These are phyloP conservation scores for Acanthurus lineatus DNA, from an alignment of 2,797 vertebrate species.

Conservation along the genomic window DNA sequence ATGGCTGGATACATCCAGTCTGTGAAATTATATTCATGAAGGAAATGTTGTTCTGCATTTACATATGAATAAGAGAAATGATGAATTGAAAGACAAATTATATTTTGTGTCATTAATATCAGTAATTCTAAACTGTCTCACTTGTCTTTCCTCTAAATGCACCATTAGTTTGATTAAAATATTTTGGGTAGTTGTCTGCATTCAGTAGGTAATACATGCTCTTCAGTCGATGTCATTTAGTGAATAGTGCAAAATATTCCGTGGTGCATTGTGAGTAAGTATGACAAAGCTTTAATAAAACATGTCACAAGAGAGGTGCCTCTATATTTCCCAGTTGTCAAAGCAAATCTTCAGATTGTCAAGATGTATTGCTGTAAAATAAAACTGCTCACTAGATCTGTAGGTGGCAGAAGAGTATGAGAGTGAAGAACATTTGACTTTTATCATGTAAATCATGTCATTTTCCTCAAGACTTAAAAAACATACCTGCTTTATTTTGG, in stretches of 20 bases:
- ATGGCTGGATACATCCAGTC: not conserved
- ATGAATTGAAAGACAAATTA: not conserved
- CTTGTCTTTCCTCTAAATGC: not conserved
- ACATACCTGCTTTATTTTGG: not conserved
- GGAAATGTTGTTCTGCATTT: not conserved
- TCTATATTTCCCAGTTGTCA: constrained; percentile 35
- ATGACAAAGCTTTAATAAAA: constrained; percentile 47
- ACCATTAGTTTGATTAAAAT: constrained; percentile 31
- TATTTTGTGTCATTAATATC: constrained; percentile 3
- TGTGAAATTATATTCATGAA: not conserved
- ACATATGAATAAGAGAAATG: not conserved
- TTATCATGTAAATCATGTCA: constrained; percentile 46
- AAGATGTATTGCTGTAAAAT: constrained; percentile 34
- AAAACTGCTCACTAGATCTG: constrained; percentile 29
- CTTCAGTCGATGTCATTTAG: constrained; percentile 10
- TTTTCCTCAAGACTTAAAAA: constrained; percentile 22
- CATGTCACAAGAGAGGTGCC: constrained; percentile 3
- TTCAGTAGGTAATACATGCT: constrained; percentile 21
- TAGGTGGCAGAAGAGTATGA: constrained; percentile 8
- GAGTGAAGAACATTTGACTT: constrained; percentile 32
- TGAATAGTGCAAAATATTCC: not conserved
- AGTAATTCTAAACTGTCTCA: constrained; percentile 3
- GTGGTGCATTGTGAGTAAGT: constrained; percentile 24
- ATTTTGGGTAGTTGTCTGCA: constrained; percentile 16
- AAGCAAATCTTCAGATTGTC: constrained; percentile 11